Evolutionary conservation across 35 echinoderm and acorn worm species (phyloP), one percentile per base, ranked within the genome.

Genomic region (Heliocidaris tuberculata): DNA sequence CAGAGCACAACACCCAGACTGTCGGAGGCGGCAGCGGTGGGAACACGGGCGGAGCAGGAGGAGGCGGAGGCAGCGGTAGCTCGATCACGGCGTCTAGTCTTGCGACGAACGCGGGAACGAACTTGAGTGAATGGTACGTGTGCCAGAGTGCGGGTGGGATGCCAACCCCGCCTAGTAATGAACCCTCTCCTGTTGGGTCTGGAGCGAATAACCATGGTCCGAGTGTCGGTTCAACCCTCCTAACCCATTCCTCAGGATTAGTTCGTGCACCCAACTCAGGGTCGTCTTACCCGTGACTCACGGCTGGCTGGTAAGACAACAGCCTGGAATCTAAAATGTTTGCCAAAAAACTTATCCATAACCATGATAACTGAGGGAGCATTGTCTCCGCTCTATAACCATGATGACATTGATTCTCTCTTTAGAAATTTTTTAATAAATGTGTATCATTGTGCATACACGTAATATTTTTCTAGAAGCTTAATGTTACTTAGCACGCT

Each of bases 41-140:
- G 31, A 59, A 9, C 59, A 8, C 31, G 48, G 91, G 91, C 48
- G 91, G 48, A 59, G 11, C 31, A 21, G 59, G 91, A 27, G 91
- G 13, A 8, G 93, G 93, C 32, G 42, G 32, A 16, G 27, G 21
- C 65, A 19, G 65, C 17, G 94, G 94, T 13, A 59, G 50, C 52
- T 91, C 86, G 17, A 96, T 96, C 17, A 90, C 97, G 21, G 97
- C 97, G 8, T 92, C 94, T 9, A 95, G 94, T 88, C 50, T 97
- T 8, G 94, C 97, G 31, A 96, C 88, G 92, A 98, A 94, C 90
- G 92, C 97, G 32, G 97, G 95, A 48, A 98, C 98, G 52, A 99
- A 99, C 95, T 94, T 99, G 42, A 99, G 97, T 94, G 98, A 99
- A 60, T 99, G 98, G 98, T 99, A 99, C 94, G 98, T 97, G 30